Conservation (phyloP, 2,888 invertebrate genomes). For the Sinodicranocentrus sp. region DNA sequence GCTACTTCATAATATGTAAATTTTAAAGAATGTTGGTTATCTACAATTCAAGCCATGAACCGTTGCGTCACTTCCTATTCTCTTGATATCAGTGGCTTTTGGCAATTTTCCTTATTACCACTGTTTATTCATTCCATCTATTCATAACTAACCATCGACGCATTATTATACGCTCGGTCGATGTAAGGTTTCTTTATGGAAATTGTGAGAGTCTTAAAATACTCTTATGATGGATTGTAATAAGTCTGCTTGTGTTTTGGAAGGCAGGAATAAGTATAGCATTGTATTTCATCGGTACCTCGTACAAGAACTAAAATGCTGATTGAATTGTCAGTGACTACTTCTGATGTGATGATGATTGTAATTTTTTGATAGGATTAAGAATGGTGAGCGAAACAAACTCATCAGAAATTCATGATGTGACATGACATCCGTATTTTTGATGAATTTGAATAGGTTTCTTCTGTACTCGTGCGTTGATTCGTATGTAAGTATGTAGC, state of each 20-base stretch:
- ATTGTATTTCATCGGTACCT: no score
- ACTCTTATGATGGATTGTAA: not conserved
- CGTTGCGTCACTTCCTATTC: slow-evolving; percentile 54
- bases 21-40: no score
- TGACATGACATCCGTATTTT: not conserved
- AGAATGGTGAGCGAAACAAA: not conserved
- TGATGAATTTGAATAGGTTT: not conserved
- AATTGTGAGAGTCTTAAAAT: not conserved
- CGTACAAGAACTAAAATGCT: no score
- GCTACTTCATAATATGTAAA: no score
- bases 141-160: no score
- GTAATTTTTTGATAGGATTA: not conserved
- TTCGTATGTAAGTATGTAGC: no score
- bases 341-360: not conserved
- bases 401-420: not conserved
- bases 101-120: not conserved
- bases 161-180: not conserved
- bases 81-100: slow-evolving; percentile 17
- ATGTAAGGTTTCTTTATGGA: not conserved
- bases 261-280: not conserved
- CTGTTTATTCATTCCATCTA: not conserved
- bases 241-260: not conserved
- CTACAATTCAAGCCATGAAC: slow-evolving; percentile 42
- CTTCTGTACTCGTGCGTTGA: no score
- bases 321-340: not conserved